Conservation (phyloP, 2,113 vertebrate genomes). For the Pseudopipra pipra region DNA sequence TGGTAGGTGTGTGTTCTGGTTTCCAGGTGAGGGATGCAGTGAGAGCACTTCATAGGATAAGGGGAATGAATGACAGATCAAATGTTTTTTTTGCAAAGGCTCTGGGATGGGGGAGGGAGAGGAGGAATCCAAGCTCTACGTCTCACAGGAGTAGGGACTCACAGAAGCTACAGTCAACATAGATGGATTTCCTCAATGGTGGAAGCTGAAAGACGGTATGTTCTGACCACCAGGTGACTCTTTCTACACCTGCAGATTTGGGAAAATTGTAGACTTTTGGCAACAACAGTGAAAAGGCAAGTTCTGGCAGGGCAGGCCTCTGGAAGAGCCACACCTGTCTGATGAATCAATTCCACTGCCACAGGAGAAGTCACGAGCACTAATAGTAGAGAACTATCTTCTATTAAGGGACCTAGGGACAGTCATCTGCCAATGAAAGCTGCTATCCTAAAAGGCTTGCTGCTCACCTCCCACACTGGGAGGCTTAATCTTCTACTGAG, state of each 20-base stretch:
- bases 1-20: neutral
- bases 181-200: neutral
- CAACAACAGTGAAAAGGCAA: neutral
- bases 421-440: neutral
- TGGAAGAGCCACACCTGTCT: neutral
- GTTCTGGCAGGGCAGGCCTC: neutral
- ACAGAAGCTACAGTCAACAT: neutral
- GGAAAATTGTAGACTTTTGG: neutral
- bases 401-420: neutral
- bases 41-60: neutral
- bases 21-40: neutral
- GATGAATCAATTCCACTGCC: neutral
- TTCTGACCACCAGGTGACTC: neutral
- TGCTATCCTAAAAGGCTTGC: neutral
- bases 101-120: rapidly evolving
- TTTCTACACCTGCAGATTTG: neutral
- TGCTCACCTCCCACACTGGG: neutral
- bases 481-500: neutral
- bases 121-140: neutral
- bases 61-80: neutral
- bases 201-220: neutral
- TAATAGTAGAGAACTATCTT: neutral
- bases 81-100: neutral
- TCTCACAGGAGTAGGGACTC: neutral
- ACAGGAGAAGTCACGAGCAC: neutral